Evolutionary conservation across 2,797 vertebrate genomes (phyloP), one percentile per base, ranked within the genome.

Genomic region (Botia almorhae): DNA sequence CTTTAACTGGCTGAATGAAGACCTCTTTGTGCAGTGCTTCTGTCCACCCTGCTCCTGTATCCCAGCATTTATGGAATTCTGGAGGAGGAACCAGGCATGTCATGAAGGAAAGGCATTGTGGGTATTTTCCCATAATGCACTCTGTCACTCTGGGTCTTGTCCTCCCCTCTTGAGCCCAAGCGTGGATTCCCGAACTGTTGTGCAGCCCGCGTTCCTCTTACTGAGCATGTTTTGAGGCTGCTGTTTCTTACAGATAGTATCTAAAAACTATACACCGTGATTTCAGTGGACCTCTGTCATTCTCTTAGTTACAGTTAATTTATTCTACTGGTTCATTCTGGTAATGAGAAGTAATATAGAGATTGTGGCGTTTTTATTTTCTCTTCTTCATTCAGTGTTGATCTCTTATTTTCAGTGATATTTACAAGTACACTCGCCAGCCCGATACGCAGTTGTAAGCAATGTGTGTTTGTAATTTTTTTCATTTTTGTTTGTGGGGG

Each of bases 261-360:
- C 8, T 92, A 92, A 94, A 94, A 93, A 95, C 93, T 90, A 93
- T 95, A 94, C 93, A 94, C 94, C 93, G 94, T 94, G 93, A 93
- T 95, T 95, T 96, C 95, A 96, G 94, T 92, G 93, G 92, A 93
- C 92, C 87, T 93, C 81, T 69, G 73, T 69, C 85, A 86, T 91
- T 93, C 90, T 91, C 91, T 93, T 93, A 92, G 85, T 93, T 95
- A 94, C 94, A 90, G 93, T 96, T 96, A 96, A 97, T 98, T 98
- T 98, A 98, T 98, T 97, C 94, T 95, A 96, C 94, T 94, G 95
- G 94, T 96, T 96, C 96, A 96, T 97, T 96, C 96, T 97, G 96
- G 96, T 95, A 96, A 96, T 97, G 96, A 97, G 95, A 94, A 94
- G 94, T 95, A 95, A 95, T 96, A 94, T 94, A 94, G 94, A 88